Conservation (phyloP, 2,113 vertebrate species). For the Lophura nycthemera region DNA sequence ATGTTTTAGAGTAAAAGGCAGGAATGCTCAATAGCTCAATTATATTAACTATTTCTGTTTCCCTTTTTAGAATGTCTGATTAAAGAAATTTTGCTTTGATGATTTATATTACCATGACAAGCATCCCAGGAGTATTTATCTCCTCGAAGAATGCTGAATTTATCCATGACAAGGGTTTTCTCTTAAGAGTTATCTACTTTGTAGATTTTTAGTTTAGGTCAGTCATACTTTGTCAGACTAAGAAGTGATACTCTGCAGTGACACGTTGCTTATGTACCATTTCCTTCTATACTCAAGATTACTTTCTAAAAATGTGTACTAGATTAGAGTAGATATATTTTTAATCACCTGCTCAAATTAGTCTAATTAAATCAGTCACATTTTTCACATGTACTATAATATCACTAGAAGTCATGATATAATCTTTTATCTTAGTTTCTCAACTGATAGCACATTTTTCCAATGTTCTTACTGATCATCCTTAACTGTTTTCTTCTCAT, state of each 20-base stretch:
- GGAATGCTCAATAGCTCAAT: neutral
- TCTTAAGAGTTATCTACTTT: neutral
- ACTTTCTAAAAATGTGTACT: neutral
- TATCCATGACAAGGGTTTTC: neutral
- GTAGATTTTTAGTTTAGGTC: neutral
- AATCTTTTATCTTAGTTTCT: neutral
- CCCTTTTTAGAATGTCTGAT: neutral
- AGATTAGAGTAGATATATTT: neutral
- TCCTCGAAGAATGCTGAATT: neutral
- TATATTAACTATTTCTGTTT: neutral
- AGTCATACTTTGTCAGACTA: neutral
- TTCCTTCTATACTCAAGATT: neutral
- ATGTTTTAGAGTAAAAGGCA: neutral
- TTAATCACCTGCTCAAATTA: neutral
- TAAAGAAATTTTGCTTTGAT: neutral
- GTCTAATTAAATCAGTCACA: neutral
- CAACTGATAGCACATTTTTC: neutral
- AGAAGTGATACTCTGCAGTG: neutral
- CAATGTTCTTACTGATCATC: neutral
- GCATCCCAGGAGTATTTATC: neutral
- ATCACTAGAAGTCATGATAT: neutral
- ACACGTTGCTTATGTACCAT: neutral
- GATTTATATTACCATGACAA: neutral
- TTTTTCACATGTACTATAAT: neutral
- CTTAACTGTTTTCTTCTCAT: neutral